These are phyloP conservation scores for Bembecia ichneumoniformis DNA, from an alignment of 2,888 invertebrate species.

Conservation along the genomic window DNA sequence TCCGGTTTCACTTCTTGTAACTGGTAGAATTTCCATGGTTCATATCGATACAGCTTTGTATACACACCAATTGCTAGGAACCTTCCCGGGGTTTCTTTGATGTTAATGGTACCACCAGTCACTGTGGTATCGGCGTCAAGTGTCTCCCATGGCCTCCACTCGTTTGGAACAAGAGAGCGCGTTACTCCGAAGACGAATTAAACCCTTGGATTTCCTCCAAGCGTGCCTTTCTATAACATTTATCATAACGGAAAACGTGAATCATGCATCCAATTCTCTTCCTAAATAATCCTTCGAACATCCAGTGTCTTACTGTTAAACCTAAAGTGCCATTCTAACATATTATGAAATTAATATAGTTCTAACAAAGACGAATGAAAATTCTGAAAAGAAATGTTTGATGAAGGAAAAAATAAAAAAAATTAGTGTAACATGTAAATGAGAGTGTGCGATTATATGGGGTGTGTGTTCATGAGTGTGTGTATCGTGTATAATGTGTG, in stretches of 20 bases:
- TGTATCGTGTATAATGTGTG: conserved; percentile 20
- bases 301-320: conserved; percentile 35
- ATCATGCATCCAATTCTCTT: conserved; percentile 27
- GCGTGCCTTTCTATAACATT: conserved; percentile 71
- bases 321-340: conserved; percentile 35
- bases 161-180: conserved; percentile 43
- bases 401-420: no score
- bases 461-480: neutral
- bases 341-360: conserved; percentile 16
- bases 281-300: conserved; percentile 17
- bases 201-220: conserved; percentile 69
- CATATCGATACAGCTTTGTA: no score
- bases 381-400: no score
- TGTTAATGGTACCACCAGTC: no score
- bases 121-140: conserved; percentile 14
- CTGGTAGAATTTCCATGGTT: no score
- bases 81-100: no score
- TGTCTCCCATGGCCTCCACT: conserved; percentile 27
- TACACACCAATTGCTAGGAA: no score
- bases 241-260: conserved; percentile 54
- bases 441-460: neutral
- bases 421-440: neutral
- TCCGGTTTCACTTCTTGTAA: no score
- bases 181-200: conserved; percentile 58
- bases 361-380: conserved; percentile 1